phyloP scores from a whole-genome alignment of 2,888 invertebrate genomes.

The Mimachlamys varia region DNA sequence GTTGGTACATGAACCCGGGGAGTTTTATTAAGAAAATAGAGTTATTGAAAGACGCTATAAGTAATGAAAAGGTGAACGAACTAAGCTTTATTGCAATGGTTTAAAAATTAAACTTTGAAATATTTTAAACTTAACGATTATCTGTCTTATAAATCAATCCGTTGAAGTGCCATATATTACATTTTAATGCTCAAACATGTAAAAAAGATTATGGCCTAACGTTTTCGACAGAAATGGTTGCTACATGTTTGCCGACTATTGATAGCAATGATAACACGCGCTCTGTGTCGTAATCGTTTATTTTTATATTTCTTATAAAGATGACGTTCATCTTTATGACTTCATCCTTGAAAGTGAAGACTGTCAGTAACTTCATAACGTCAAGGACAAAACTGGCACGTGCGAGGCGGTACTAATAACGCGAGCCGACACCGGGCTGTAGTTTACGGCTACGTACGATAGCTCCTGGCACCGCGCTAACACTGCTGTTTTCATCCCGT shows the following conservation, averaged over 20 bases:
- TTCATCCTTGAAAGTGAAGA: conserved; percentile 17
- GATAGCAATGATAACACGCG: neutral
- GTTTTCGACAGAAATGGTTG: neutral
- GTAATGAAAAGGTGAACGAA: neutral
- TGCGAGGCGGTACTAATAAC: neutral
- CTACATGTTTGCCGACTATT: neutral
- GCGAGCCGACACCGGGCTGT: neutral
- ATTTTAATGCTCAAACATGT: neutral
- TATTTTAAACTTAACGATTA: neutral
- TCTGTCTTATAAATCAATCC: neutral
- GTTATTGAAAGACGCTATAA: too few relatives aligned
- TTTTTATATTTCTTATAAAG: neutral
- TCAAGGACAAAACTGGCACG: neutral
- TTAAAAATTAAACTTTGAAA: neutral
- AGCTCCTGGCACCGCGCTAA: neutral
- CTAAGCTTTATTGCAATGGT: neutral
- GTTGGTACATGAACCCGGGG: too few relatives aligned
- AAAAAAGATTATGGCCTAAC: neutral
- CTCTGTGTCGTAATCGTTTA: neutral
- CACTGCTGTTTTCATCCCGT: neutral
- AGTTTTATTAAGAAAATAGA: too few relatives aligned
- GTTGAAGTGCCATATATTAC: neutral
- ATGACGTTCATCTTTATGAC: conserved; percentile 6
- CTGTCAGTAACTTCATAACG: neutral
- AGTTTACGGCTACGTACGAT: neutral